A percentile compares a stretch with the other conserved stretches of the same genome.
These are phyloP conservation scores for Drosophila meridiana DNA, from an alignment of 2,888 invertebrate species.

Conservation along the genomic window DNA sequence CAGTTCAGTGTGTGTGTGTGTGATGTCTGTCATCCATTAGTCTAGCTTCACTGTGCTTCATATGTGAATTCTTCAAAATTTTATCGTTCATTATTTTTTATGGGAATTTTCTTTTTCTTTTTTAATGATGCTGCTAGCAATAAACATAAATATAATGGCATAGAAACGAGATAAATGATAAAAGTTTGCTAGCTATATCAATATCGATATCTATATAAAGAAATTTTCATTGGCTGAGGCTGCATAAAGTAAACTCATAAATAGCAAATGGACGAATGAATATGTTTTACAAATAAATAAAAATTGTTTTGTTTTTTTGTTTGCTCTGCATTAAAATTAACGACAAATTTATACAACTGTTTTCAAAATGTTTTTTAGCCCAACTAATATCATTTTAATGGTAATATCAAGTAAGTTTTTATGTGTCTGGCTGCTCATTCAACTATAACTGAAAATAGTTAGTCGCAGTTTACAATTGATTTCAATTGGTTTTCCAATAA, in stretches of 20 bases:
- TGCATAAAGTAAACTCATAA: slow-evolving; percentile 22
- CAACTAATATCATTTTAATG: neutral
- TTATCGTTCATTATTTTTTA: slow-evolving; percentile 48
- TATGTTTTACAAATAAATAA: neutral
- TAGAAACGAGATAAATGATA: slow-evolving; percentile 33
- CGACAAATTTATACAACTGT: neutral
- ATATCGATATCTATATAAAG: slow-evolving; percentile 1
- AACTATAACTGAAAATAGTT: neutral
- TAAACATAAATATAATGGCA: slow-evolving; percentile 58
- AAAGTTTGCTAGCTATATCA: slow-evolving; percentile 12
- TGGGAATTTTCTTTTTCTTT: slow-evolving; percentile 17
- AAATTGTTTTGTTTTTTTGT: slow-evolving; percentile 14
- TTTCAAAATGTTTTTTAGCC: neutral
- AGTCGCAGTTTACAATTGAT: neutral
- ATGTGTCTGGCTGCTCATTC: neutral
- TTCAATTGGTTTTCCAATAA: neutral
- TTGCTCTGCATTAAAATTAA: slow-evolving; percentile 1
- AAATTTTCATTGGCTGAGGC: slow-evolving; percentile 17
- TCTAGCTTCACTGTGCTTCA: neutral
- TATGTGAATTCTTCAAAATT: slow-evolving; percentile 15
- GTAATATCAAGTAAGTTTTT: neutral
- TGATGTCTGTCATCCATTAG: neutral
- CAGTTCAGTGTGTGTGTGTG: neutral
- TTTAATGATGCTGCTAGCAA: slow-evolving; percentile 48
- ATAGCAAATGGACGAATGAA: slow-evolving; percentile 13